phyloP scores from a whole-genome alignment of 2,888 invertebrate species.

The Yponomeuta sedellus region DNA sequence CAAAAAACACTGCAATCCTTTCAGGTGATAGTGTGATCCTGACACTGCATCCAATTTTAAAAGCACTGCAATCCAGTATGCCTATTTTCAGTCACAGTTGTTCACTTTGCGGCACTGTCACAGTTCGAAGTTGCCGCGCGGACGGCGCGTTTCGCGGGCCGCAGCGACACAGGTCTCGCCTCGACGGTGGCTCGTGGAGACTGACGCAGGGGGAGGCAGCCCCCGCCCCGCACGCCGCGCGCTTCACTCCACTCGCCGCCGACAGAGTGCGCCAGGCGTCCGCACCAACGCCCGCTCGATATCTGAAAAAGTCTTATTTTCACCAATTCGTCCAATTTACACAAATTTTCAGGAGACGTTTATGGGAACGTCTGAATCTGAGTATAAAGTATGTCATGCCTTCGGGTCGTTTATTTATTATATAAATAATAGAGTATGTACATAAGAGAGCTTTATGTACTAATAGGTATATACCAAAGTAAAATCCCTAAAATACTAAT shows the following conservation, averaged over 20 bases:
- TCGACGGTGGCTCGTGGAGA: constrained; percentile 39
- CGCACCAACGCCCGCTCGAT: constrained; percentile 63
- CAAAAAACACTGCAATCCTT: constrained; percentile 68
- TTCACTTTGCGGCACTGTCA: constrained; percentile 48
- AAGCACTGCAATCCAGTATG: constrained; percentile 67
- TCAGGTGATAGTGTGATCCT: constrained; percentile 48
- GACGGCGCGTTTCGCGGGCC: constrained; percentile 43
- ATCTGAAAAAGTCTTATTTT: constrained; percentile 37
- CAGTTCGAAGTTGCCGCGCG: constrained; percentile 71
- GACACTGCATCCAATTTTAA: constrained; percentile 69
- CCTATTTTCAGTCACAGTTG: constrained; percentile 47
- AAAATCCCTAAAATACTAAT: neutral
- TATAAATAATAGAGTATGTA: constrained; percentile 2
- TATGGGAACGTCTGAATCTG: neutral
- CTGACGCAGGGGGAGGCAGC: constrained; percentile 68
- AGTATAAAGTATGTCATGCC: neutral
- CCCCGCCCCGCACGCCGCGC: constrained; percentile 59
- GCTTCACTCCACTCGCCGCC: constrained; percentile 40
- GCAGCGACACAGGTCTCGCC: constrained; percentile 48
- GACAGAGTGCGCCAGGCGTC: constrained; percentile 68
- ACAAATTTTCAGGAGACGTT: neutral
- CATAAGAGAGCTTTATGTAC: constrained; percentile 1
- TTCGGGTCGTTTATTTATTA: neutral
- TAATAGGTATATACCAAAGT: neutral
- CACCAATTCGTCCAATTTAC: neutral